Base-by-base conservation (phyloP, 1,140 invertebrate genomes). In the Plutomurus gul region DNA sequence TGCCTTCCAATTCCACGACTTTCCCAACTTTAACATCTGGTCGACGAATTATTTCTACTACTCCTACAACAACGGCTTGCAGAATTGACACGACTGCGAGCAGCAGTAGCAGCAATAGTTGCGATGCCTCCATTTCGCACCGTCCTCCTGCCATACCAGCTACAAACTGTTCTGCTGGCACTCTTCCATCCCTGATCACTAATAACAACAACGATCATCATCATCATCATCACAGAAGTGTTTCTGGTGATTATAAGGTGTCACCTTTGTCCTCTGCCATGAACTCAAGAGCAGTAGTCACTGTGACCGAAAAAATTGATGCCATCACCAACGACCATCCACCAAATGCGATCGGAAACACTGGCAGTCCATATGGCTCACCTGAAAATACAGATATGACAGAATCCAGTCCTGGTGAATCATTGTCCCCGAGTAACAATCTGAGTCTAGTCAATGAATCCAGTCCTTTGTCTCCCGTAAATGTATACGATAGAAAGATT, bases 11-110 rank as follows among this genome's bases (percentile, higher is more conserved):
- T 4, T n/a, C n/a, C n/a, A 30, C 56, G 16, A 33, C 56, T 60
- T 60, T 65, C 36, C 16, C 56, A 65, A 65, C 56, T 65, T 65
- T 65, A 65, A 65, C 56, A 65, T 65, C 56, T 65, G 56, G 56
- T 30, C 56, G 56, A 36, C 30, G 56, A 65, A 65, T 65, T 65
- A 65, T 30, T 33, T 65, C 22, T 16, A 65, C 27, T 65, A 65
- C 27, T 65, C 56, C 56, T 65, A 27, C 56, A 33, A 18, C 30
- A 4, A 27, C 25, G 1, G 18, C 11, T 16, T 43, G 2, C n/a
- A n/a, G n/a, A n/a, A n/a, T n/a, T n/a, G n/a, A n/a, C n/a, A 43
- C 39, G 39, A 33, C 25, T 30, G 18, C 56, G 3, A 65, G 7
- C 16, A 65, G 27, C 25, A 11, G 25, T 30, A 49, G 16, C 46